Evolutionary conservation across 2,888 invertebrate genomes (phyloP).

Genomic region (Dimorphilus gyrociliatus): DNA sequence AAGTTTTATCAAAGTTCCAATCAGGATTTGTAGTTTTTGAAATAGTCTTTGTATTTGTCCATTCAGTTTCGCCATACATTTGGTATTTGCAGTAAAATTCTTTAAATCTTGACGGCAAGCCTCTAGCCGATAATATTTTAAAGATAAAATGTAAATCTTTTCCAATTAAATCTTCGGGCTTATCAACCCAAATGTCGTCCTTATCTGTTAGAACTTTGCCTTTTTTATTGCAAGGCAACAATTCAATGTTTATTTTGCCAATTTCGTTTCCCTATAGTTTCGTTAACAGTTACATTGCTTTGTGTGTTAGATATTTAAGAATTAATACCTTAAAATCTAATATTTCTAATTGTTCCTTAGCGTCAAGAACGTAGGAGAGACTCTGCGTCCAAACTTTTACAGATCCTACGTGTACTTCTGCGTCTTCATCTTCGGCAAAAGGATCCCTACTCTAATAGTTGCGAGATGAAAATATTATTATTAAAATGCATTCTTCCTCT

Average conservation of each 20-base stretch:
- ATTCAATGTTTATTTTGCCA: conserved; percentile 31
- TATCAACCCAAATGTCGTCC: conserved; percentile 41
- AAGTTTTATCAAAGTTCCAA: conserved; percentile 19
- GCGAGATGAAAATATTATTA: too few species aligned
- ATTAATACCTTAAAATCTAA: conserved; percentile 38
- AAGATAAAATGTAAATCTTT: conserved; percentile 41
- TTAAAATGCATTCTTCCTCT: too few species aligned
- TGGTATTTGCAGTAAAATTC: conserved; percentile 23
- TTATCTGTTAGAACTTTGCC: conserved; percentile 41
- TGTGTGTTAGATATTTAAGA: too few species aligned
- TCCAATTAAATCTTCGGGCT: conserved; percentile 40
- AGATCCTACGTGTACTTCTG: conserved; percentile 41
- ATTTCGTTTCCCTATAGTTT: neutral
- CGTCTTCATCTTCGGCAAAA: conserved; percentile 41
- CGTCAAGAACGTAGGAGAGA: conserved; percentile 41
- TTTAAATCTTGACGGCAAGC: conserved; percentile 40
- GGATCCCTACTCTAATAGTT: too few species aligned
- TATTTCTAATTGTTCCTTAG: conserved; percentile 42
- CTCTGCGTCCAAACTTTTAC: conserved; percentile 43
- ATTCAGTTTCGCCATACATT: conserved; percentile 9
- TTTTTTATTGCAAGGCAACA: conserved; percentile 40
- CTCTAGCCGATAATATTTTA: conserved; percentile 40
- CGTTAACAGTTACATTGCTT: neutral
- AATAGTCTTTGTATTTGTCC: conserved; percentile 15
- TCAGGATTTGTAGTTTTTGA: conserved; percentile 26